Base-by-base conservation (phyloP, 92 coral and sea anemone species). In the Parazoanthus darwini region DNA sequence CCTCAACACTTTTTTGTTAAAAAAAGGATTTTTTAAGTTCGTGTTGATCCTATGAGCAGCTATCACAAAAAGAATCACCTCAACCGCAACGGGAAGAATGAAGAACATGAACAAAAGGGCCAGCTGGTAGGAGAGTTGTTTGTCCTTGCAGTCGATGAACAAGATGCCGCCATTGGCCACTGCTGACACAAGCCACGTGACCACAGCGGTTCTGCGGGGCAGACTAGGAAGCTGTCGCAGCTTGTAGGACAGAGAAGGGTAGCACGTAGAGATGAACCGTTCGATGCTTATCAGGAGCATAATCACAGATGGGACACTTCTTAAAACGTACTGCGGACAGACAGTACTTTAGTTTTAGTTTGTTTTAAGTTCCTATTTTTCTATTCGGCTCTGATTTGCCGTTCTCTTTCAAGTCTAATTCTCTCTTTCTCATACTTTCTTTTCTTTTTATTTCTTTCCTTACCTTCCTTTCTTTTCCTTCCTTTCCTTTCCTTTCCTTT, bases 301-400 rank as follows among this genome's bases (percentile, higher is more conserved):
- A 16, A 83, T 83, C n/a, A 70, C 87, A 25, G 87, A 71, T 46
- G 87, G 87, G 1, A 48, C 87, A 70, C 87, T 83, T 46, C 87
- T 71, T 5, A 83, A 58, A 43, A 71, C 78, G 25, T 83, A 70
- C 87, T 83, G 74, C 8, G 37, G 77, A 71, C 46, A 54, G 20
- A 71, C 46, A 54, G 20, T 14, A 10, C 35, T 4, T 33, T 72
- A 11, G 59, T 13, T 29, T 29, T 29, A 29, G 20, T 54, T 29
- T 4, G 38, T 37, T 74, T 63, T 63, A 63, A 0, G 1, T 22
- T 20, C 15, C 14, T 20, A 23, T 20, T 63, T 20, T 26, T 20
- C 70, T 4, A 5, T 58, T 18, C 4, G 14, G 66, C 22, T 14
- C 20, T 58, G 20, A 14, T 14, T 51, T 13, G 58, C 26, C 22